Evolutionary conservation across 2,888 invertebrate species (phyloP).

Genomic region (Colletes collaris): DNA sequence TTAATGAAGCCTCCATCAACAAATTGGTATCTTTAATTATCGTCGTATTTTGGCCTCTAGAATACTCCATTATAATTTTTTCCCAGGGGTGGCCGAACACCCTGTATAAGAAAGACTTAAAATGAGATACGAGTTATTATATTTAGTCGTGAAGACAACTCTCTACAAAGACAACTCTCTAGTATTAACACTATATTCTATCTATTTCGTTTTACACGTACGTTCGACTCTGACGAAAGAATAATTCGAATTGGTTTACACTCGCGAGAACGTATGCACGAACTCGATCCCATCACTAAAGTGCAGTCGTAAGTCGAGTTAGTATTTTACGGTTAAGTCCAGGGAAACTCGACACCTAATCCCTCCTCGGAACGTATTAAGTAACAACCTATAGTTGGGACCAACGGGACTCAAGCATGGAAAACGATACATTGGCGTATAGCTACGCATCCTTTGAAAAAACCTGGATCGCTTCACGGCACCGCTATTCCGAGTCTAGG

Average conservation of each 20-base stretch:
- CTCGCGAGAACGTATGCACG: not conserved
- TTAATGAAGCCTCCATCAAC: too few species aligned
- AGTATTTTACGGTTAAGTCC: conserved; percentile 72
- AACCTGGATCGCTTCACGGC: conserved; percentile 12
- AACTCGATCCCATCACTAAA: not conserved
- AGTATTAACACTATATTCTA: too few species aligned
- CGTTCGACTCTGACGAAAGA: not conserved
- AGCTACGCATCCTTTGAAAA: conserved; percentile 14
- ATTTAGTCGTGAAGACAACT: too few species aligned
- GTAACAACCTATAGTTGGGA: conserved; percentile 69
- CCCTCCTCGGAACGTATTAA: conserved; percentile 78
- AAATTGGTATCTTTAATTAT: too few species aligned
- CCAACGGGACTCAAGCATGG: conserved; percentile 30
- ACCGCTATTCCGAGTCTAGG: conserved; percentile 26
- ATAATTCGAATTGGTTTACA: not conserved
- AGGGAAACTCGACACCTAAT: conserved; percentile 79
- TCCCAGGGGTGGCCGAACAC: too few species aligned
- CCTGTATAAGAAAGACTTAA: too few species aligned
- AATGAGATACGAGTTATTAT: too few species aligned
- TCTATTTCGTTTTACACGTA: too few species aligned
- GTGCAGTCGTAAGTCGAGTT: conserved; percentile 45
- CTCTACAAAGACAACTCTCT: too few species aligned
- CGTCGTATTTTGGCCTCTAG: too few species aligned
- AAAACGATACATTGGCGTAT: conserved; percentile 47
- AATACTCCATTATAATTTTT: too few species aligned